These are phyloP conservation scores for Cyprinella venusta DNA, from an alignment of 2,797 vertebrate species.

Conservation along the genomic window DNA sequence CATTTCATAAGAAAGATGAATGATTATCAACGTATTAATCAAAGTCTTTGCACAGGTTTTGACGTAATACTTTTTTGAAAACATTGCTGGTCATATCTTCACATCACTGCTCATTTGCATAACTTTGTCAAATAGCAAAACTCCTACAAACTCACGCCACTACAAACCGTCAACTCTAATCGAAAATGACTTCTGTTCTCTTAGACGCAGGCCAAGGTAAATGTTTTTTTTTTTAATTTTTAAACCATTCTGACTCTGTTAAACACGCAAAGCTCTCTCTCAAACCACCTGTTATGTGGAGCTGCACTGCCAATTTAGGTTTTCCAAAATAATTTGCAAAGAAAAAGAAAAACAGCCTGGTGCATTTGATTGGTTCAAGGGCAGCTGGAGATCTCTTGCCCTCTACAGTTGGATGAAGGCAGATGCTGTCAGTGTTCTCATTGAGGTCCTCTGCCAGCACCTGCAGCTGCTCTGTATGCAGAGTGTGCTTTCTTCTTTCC, in stretches of 20 bases:
- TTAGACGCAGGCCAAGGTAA: neutral
- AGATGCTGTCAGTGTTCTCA: conserved; percentile 17
- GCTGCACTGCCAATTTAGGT: conserved; percentile 2
- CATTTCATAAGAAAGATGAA: conserved; percentile 4
- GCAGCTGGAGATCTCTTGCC: neutral
- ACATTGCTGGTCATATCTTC: neutral
- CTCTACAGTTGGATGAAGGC: neutral
- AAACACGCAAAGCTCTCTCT: conserved; percentile 12
- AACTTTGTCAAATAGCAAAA: neutral
- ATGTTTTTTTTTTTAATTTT: neutral
- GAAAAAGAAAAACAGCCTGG: neutral
- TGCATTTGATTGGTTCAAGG: neutral
- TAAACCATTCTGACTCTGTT: neutral
- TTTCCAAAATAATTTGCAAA: conserved; percentile 25
- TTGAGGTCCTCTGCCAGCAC: conserved; percentile 48
- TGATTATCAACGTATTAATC: neutral
- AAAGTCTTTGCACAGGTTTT: neutral
- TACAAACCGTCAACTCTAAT: neutral
- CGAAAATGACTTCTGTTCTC: neutral
- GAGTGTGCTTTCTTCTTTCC: neutral
- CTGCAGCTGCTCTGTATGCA: conserved; percentile 45
- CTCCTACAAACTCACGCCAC: neutral
- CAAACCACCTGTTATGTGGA: conserved; percentile 13
- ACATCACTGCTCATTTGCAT: neutral
- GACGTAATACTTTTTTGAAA: neutral